phyloP scores from a whole-genome alignment of 2,888 invertebrate species.

The Tromatobia lineatoria region DNA sequence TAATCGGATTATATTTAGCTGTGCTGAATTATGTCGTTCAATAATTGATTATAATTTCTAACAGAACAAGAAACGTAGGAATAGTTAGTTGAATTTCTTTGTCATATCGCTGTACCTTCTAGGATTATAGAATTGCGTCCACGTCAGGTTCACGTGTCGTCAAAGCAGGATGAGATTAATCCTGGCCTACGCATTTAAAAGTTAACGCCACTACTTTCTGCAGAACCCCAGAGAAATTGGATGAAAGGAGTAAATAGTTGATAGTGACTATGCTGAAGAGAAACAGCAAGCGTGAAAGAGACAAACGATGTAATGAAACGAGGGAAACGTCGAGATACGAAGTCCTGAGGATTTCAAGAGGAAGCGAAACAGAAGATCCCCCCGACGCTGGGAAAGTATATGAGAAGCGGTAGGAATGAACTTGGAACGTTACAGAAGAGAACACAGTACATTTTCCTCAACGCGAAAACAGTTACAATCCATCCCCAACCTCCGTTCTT shows the following conservation, averaged over 20 bases:
- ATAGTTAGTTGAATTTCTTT: background rate
- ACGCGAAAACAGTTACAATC: slow-evolving; percentile 63
- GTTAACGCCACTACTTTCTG: background rate
- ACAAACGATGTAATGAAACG: slow-evolving; percentile 29
- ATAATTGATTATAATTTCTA: background rate
- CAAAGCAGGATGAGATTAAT: background rate
- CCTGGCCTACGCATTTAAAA: background rate
- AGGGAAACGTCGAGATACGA: slow-evolving; percentile 44
- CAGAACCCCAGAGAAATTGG: background rate
- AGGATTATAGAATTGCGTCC: background rate
- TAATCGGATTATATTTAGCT: background rate
- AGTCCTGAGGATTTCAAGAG: slow-evolving; percentile 2
- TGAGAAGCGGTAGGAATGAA: slow-evolving; percentile 20
- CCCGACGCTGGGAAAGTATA: slow-evolving; percentile 32
- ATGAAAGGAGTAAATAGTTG: background rate
- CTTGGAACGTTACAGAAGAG: slow-evolving; percentile 15
- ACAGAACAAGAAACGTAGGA: background rate
- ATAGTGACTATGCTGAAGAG: background rate
- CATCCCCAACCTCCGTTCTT: slow-evolving; percentile 32
- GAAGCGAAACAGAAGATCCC: slow-evolving; percentile 4
- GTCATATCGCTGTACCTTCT: background rate
- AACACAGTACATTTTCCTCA: slow-evolving; percentile 54
- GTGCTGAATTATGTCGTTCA: background rate
- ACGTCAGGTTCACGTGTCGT: background rate
- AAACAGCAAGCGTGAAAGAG: background rate